Evolutionary conservation across 2,113 vertebrate species (phyloP).

Genomic region (Menidia beryllina): DNA sequence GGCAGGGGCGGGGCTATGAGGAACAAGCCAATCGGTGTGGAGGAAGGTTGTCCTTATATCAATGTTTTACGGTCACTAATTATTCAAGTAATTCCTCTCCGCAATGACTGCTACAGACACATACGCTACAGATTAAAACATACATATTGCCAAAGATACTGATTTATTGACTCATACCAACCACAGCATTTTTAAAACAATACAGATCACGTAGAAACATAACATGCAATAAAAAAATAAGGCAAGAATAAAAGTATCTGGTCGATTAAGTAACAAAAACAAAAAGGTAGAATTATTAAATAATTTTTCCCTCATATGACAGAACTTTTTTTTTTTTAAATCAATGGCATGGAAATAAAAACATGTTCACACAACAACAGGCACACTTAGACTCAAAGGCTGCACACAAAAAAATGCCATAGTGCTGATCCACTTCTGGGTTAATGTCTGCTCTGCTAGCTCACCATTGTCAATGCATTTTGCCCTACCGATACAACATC

Average conservation of each 20-base stretch:
- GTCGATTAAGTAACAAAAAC: constrained; percentile 33
- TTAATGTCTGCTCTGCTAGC: constrained; percentile 19
- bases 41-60: constrained; percentile 19
- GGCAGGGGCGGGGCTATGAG: constrained; percentile 60
- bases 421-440: neutral
- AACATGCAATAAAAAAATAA: constrained; percentile 53
- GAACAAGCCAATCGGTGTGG: constrained; percentile 58
- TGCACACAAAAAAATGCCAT: neutral
- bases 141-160: constrained; percentile 47
- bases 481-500: neutral
- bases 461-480: constrained; percentile 1
- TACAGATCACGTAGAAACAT: constrained; percentile 45
- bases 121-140: too few relatives aligned
- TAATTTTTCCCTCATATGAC: constrained; percentile 14
- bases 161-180: constrained; percentile 62
- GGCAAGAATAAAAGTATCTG: constrained; percentile 45
- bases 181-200: constrained; percentile 40
- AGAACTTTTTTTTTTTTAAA: constrained; percentile 9
- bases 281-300: constrained; percentile 31
- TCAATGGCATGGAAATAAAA: constrained; percentile 35
- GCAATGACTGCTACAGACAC: neutral
- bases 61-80: neutral
- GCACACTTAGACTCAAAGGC: neutral
- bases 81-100: neutral
- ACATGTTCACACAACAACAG: constrained; percentile 1